A percentile compares a stretch with the other conserved stretches of the same genome.
phyloP scores from a whole-genome alignment of 1,140 invertebrate genomes.

The Drosophila sp. region DNA sequence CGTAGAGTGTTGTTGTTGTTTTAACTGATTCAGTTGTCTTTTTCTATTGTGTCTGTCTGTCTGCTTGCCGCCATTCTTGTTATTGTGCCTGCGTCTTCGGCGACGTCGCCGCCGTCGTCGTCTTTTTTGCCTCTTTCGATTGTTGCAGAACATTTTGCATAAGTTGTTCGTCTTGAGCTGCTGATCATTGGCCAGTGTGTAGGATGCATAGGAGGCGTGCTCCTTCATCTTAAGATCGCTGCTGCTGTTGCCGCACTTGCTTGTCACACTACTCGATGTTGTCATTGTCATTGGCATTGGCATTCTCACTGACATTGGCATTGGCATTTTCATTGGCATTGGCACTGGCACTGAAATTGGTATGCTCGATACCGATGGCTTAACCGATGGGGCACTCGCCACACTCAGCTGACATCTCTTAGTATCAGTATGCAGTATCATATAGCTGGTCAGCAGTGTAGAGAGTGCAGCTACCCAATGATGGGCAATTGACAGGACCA shows the following conservation, averaged over 20 bases:
- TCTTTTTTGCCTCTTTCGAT: slow-evolving; percentile 59
- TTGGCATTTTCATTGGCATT: too few species aligned
- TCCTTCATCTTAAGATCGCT: slow-evolving; percentile 41
- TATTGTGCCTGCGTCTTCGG: slow-evolving; percentile 38
- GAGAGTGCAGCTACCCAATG: slow-evolving; percentile 46
- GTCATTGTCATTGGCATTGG: too few species aligned
- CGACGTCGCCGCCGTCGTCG: slow-evolving; percentile 52
- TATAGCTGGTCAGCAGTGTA: slow-evolving; percentile 48
- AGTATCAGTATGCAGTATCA: slow-evolving; percentile 46
- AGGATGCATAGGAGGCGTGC: slow-evolving; percentile 38
- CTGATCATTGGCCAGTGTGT: slow-evolving; percentile 62
- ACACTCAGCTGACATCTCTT: neutral
- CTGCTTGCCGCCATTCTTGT: slow-evolving; percentile 31
- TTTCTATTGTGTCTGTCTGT: slow-evolving; percentile 15
- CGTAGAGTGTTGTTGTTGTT: slow-evolving; percentile 1
- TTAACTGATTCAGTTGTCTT: slow-evolving; percentile 2
- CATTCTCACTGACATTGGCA: too few species aligned
- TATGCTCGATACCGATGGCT: slow-evolving; percentile 2
- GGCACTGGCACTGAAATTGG: too few species aligned
- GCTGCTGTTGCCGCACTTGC: slow-evolving; percentile 10
- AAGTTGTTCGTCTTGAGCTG: slow-evolving; percentile 70
- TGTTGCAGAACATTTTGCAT: slow-evolving; percentile 70
- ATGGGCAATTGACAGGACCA: slow-evolving; percentile 34
- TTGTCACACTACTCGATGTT: neutral
- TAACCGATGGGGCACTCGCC: neutral